Evolutionary conservation across 1,140 invertebrate genomes (phyloP).

Genomic region (Cecropterus lyciades): DNA sequence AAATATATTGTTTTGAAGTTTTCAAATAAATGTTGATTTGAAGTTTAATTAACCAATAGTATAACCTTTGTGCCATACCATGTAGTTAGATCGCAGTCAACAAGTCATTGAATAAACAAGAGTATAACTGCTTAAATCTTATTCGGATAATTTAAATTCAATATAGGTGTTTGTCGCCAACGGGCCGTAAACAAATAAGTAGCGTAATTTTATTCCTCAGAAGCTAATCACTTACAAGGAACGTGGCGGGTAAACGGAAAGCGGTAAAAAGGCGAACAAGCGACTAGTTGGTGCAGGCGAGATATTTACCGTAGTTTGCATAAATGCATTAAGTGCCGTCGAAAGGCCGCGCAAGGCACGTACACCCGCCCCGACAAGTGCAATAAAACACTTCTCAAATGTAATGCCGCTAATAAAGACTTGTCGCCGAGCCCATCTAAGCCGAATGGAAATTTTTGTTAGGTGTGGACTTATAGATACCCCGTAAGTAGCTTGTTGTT

Average conservation of each 20-base stretch:
- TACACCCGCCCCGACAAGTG: conserved; percentile 57
- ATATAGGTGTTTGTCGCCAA: not conserved
- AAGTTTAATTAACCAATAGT: too few relatives aligned
- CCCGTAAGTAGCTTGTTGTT: not conserved
- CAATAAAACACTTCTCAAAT: conserved; percentile 59
- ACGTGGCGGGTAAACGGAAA: conserved; percentile 32
- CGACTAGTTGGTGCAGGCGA: conserved; percentile 53
- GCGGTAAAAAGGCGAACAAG: conserved; percentile 40
- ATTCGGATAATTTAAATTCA: not conserved
- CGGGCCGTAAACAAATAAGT: conserved; percentile 14
- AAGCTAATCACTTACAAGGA: conserved; percentile 35
- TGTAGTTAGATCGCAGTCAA: too few relatives aligned
- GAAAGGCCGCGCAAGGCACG: conserved; percentile 59
- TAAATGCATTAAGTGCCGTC: conserved; percentile 65
- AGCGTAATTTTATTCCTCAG: conserved; percentile 20
- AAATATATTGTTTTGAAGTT: too few relatives aligned
- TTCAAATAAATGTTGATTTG: too few relatives aligned
- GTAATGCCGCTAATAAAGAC: conserved; percentile 47
- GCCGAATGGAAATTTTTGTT: conserved; percentile 35
- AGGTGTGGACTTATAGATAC: conserved; percentile 14
- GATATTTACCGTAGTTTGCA: conserved; percentile 63
- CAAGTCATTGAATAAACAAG: too few relatives aligned
- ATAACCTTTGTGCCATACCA: too few relatives aligned
- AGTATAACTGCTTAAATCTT: too few relatives aligned
- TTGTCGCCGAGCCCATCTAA: conserved; percentile 42